A percentile compares a stretch with the other conserved stretches of the same genome.
Evolutionary conservation across 2,113 vertebrate genomes (phyloP).

Genomic region (Carollia perspicillata): DNA sequence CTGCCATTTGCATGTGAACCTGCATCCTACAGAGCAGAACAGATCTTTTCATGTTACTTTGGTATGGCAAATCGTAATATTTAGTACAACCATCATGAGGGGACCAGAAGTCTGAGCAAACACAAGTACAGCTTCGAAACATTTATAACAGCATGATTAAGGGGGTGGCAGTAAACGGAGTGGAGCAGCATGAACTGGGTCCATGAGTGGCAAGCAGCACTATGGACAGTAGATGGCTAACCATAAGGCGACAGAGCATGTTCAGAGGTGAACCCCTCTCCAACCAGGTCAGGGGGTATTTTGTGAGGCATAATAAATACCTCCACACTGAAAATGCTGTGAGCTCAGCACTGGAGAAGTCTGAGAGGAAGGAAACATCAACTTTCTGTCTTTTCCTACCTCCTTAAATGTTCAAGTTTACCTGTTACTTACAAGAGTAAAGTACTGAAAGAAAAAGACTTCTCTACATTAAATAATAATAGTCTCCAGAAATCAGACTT

Average conservation of each 20-base stretch:
- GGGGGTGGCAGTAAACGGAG: neutral
- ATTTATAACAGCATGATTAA: neutral
- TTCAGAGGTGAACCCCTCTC: neutral
- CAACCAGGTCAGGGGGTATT: neutral
- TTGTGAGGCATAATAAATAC: neutral
- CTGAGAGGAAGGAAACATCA: constrained; percentile 20
- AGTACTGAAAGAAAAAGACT: neutral
- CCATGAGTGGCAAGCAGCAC: neutral
- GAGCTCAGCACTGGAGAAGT: neutral
- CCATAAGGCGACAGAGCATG: rapidly evolving
- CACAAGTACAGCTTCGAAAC: neutral
- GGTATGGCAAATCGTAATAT: neutral
- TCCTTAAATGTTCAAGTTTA: neutral
- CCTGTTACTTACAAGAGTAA: neutral
- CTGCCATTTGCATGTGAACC: neutral
- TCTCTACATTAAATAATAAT: neutral
- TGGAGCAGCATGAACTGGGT: neutral
- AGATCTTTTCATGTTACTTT: neutral
- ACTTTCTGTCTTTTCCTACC: neutral
- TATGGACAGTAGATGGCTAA: neutral
- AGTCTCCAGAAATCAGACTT: constrained; percentile 9
- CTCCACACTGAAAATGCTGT: neutral
- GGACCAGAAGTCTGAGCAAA: neutral
- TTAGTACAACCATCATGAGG: neutral
- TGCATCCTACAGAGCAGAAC: neutral